These are phyloP conservation scores for Oryzias sinensis DNA, from an alignment of 2,797 vertebrate genomes.

Conservation along the genomic window DNA sequence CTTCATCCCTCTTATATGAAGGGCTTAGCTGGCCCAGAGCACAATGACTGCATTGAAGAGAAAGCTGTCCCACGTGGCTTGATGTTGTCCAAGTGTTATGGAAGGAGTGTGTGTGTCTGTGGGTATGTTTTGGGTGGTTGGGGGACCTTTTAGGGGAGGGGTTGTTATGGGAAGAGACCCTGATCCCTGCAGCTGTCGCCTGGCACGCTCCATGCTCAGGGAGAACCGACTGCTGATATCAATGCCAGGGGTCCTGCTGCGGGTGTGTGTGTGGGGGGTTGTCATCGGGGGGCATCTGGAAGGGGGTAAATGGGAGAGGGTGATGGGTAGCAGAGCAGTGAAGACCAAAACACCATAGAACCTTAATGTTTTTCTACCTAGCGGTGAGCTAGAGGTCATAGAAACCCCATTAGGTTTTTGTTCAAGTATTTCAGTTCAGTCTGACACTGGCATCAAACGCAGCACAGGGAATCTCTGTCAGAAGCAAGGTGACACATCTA, in stretches of 20 bases:
- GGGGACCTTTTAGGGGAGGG: conserved; percentile 60
- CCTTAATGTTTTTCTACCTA: not conserved
- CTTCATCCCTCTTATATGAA: conserved; percentile 51
- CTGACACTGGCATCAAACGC: no score
- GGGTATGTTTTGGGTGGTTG: conserved; percentile 54
- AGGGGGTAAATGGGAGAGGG: conserved; percentile 19
- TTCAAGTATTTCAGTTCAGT: no score
- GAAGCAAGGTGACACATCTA: no score
- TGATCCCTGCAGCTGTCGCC: conserved; percentile 84
- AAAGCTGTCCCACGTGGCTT: conserved; percentile 60
- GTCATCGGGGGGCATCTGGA: conserved; percentile 75
- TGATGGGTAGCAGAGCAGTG: not conserved
- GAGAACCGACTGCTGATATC: conserved; percentile 83
- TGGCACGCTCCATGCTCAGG: conserved; percentile 85
- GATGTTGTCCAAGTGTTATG: conserved; percentile 65
- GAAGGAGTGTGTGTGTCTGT: conserved; percentile 36
- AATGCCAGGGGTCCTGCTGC: conserved; percentile 80
- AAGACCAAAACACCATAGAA: conserved; percentile 16
- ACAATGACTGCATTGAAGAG: conserved; percentile 69
- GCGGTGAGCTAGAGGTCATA: no score
- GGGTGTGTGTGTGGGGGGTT: conserved; percentile 67
- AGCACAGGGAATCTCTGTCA: no score
- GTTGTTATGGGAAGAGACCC: conserved; percentile 67
- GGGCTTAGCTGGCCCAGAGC: conserved; percentile 45
- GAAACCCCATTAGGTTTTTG: no score